Base-by-base conservation (phyloP, 2,888 invertebrate genomes). In the Leucoma salicis region DNA sequence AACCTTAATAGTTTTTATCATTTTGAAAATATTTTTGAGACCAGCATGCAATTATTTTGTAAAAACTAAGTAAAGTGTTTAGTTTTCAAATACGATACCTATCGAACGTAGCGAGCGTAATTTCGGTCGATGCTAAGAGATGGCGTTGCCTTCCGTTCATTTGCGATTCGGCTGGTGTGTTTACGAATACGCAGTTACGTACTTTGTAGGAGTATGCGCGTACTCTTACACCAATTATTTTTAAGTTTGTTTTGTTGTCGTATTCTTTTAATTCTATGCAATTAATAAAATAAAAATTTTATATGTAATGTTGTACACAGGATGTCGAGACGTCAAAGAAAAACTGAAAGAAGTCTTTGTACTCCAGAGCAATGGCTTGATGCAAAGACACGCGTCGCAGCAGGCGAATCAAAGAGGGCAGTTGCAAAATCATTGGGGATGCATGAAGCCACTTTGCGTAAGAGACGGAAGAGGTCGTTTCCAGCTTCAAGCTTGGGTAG, bases 401-500 rank as follows among this genome's bases (percentile, higher is more conserved):
- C 21, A 21, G 21, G 21, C 6, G 21, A 21, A 21, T 21, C 6
- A 3, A 21, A 21, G 21, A 21, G 21, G 16, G 16, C 15, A 7
- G 31, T 15, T 16, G 11, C 2, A 16, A 16, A 16, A 13, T 13
- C 13, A n/a, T 15, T 33, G 33, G 29, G 39, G 28, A 34, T 39
- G 33, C 33, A 32, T 13, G 27, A 39, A 27, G 32, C 39, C 13
- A 39, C 39, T 33, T 27, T 39, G 12, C 33, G 33, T 18, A 28
- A 33, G n/a, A 13, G 33, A 14, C 25, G 24, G 14, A 13, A 35
- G 3, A 14, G 13, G 7, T 7, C 31, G n/a, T 8, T n/a, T 14
- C n/a, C 7, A 10, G 31, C 15, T 13, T 13, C 11, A 13, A 34
- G 14, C 12, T 14, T 35, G n/a, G 35, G 28, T 11, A 34, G 28